A percentile compares a stretch with the other conserved stretches of the same genome.
Evolutionary conservation across 2,888 invertebrate genomes (phyloP).

Genomic region (Acholoe squamosa): DNA sequence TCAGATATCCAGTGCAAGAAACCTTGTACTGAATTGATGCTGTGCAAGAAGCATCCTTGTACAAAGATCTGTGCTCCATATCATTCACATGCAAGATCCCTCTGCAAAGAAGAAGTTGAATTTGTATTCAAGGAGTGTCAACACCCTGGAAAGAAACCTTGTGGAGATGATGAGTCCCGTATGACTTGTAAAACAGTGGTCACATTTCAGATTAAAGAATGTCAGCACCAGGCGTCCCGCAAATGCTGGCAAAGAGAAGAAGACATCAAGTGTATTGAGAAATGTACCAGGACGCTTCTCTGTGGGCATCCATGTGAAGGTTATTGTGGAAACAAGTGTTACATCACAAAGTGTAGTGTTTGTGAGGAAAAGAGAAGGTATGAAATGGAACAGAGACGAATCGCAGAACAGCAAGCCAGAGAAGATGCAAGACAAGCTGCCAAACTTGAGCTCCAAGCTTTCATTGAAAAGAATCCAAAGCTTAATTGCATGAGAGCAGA

Average conservation of each 20-base stretch:
- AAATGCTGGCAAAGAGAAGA: constrained; percentile 16
- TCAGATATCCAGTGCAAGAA: constrained; percentile 37
- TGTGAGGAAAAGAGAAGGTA: constrained; percentile 60
- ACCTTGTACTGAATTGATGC: constrained; percentile 53
- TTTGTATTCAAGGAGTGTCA: constrained; percentile 62
- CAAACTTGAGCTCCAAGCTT: neutral
- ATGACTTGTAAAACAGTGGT: neutral
- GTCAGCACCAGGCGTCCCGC: neutral
- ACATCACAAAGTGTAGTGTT: neutral
- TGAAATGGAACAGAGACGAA: neutral
- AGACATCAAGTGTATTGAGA: constrained; percentile 54
- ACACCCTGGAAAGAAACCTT: constrained; percentile 63
- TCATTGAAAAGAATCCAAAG: neutral
- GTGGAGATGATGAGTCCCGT: neutral
- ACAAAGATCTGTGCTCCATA: constrained; percentile 52
- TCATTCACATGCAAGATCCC: constrained; percentile 34
- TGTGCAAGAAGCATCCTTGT: constrained; percentile 64
- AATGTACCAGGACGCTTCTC: constrained; percentile 49
- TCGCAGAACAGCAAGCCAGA: constrained; percentile 15
- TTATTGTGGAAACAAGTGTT: constrained; percentile 63
- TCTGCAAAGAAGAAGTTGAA: constrained; percentile 56
- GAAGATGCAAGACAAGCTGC: constrained; percentile 13
- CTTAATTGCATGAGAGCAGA: neutral
- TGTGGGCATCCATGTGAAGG: constrained; percentile 66
- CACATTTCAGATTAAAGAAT: neutral